Conservation (phyloP, 2,113 vertebrate species). For the Gobio gobio region DNA sequence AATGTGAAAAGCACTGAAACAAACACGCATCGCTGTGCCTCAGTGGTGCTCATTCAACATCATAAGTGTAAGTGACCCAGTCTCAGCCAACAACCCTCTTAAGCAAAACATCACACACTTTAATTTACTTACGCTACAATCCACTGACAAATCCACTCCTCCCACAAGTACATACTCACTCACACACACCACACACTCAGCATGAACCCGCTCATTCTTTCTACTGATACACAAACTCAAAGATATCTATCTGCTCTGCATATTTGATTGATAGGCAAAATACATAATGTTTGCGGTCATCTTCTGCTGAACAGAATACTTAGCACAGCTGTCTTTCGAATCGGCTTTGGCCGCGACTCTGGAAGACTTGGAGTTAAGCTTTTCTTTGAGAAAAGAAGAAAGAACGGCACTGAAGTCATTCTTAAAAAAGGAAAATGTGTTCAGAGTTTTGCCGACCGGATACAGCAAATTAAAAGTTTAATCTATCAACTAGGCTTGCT, state of each 20-base stretch:
- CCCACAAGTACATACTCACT: slow-evolving; percentile 23
- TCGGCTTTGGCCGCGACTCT: too few species aligned
- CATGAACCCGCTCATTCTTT: neutral
- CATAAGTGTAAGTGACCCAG: slow-evolving; percentile 10
- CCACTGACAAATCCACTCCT: slow-evolving; percentile 14
- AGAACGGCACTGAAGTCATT: too few species aligned
- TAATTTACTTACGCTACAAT: slow-evolving; percentile 26
- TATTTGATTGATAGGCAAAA: neutral
- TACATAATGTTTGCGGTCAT: too few species aligned
- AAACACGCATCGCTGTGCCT: neutral
- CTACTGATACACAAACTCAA: neutral
- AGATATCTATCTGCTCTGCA: neutral
- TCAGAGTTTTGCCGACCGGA: too few species aligned
- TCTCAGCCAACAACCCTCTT: slow-evolving; percentile 28
- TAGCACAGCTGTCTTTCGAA: too few species aligned
- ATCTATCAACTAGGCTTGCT: too few species aligned
- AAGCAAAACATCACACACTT: slow-evolving; percentile 34
- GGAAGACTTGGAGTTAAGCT: too few species aligned
- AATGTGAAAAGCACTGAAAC: slow-evolving; percentile 31
- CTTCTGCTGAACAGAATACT: neutral
- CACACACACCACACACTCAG: neutral
- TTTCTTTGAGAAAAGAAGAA: too few species aligned
- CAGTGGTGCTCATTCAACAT: slow-evolving; percentile 12
- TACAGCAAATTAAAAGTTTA: too few species aligned
- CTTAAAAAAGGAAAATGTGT: too few species aligned